Evolutionary conservation across 2,888 invertebrate species (phyloP), one percentile per base, ranked within the genome.

Genomic region (Spialia ferax): DNA sequence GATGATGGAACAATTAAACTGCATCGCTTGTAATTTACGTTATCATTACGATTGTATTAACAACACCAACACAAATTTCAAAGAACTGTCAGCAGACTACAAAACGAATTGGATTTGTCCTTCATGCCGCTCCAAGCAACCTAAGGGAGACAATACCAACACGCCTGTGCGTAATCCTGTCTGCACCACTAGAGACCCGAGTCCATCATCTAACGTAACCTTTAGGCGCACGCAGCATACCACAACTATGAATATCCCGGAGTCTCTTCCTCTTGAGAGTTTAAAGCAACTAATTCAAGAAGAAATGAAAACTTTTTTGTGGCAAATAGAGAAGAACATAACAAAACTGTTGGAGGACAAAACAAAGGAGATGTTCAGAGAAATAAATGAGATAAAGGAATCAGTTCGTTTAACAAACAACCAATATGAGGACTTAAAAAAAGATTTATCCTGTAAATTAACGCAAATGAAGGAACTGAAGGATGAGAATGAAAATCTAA

Each of bases 51-150:
- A 56, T 1, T 69, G 69, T 18, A 23, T 64, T 5, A 61, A 55
- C 13, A 29, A 18, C 15, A 26, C 52, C 10, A 52, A 42, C 7
- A 60, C 38, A 38, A 60, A 42, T 26, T 66, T 38, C n/a, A 60
- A 59, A 29, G 60, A 60, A 10, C 35, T 63, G 35, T 59, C 69
- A 2, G 18, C 26, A 15, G 66, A 69, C 15, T 69, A 20, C 26
- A 66, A 57, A 66, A 42, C 35, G 6, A 62, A 50, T n/a, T 66
- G 66, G 66, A 13, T 59, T 2, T 69, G 69, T 10, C 57, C 65
- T n/a, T 23, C 69, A 15, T 57, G 62, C 35, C 65, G 23, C 2
- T 65, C 69, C 3, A 18, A 48, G n/a, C 26, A 32, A n/a, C 57
- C 62, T 11, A 62, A 60, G 45, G 42, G 66, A 3, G 66, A 66